These are phyloP conservation scores for Globodera ellingtonae DNA, from an alignment of 1,140 invertebrate genomes.

Conservation along the genomic window DNA sequence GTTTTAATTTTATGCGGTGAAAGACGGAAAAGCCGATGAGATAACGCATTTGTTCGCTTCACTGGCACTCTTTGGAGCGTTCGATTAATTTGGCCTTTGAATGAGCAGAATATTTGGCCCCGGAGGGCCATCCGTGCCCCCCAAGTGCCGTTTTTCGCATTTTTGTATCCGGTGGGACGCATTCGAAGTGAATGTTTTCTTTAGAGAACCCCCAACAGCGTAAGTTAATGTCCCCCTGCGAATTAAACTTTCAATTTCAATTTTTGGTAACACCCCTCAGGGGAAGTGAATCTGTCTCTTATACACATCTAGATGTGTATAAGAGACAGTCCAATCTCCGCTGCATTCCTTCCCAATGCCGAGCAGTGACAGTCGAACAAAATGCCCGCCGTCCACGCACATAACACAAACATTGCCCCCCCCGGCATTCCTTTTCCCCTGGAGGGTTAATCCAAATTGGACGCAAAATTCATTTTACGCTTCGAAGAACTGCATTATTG, in stretches of 20 bases:
- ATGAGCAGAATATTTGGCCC: background rate
- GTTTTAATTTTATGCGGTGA: too few species aligned
- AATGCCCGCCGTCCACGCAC: background rate
- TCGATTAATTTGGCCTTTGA: background rate
- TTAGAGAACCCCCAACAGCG: background rate
- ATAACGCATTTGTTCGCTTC: background rate
- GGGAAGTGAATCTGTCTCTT: too few species aligned
- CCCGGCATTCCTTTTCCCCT: background rate
- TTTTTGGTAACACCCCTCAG: background rate
- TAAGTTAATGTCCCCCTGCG: background rate
- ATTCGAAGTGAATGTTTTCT: background rate
- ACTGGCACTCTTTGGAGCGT: background rate
- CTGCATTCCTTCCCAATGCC: background rate
- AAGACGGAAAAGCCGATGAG: too few species aligned
- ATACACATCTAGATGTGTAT: too few species aligned
- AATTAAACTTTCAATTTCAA: background rate
- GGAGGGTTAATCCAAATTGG: background rate
- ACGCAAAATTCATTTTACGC: background rate
- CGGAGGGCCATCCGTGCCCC: too few species aligned
- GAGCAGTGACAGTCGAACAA: background rate
- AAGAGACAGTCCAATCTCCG: conserved; percentile 17
- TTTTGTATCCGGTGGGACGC: background rate
- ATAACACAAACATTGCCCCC: background rate
- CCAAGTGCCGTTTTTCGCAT: background rate
- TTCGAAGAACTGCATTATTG: too few species aligned